phyloP scores from a whole-genome alignment of 2,113 vertebrate species.

The Erythrocebus patas region DNA sequence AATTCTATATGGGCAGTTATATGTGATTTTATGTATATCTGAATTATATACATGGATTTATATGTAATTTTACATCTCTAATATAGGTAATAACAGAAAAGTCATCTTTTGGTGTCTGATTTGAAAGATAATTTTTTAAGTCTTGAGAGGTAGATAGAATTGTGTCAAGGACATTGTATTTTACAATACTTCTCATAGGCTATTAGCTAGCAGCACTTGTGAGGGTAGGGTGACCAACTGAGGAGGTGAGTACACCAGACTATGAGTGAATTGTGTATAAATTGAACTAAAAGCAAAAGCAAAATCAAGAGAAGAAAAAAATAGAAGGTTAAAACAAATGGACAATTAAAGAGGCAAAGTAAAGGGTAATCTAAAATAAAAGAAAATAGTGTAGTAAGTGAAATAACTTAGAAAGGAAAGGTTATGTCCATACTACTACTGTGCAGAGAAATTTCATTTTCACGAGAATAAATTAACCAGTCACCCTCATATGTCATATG shows the following conservation, averaged over 20 bases:
- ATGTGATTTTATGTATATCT: neutral
- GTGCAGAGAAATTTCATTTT: neutral
- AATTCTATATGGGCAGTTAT: neutral
- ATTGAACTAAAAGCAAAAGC: neutral
- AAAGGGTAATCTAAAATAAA: neutral
- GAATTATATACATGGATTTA: neutral
- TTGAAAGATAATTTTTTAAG: neutral
- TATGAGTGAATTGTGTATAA: neutral
- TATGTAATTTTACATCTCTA: neutral
- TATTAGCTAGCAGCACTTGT: neutral
- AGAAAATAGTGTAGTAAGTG: neutral
- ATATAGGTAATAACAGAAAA: neutral
- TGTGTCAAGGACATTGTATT: neutral
- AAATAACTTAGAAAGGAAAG: neutral
- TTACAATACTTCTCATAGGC: neutral
- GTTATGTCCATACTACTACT: neutral
- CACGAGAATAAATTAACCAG: neutral
- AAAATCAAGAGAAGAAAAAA: neutral
- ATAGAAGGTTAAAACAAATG: neutral
- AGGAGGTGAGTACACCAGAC: neutral
- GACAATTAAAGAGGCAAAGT: neutral
- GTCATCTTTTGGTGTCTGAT: neutral
- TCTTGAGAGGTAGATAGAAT: neutral
- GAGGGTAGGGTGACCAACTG: neutral
- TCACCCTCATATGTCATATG: neutral